These are phyloP conservation scores for Sebastes itinus DNA, from an alignment of 2,797 vertebrate species.

Conservation along the genomic window DNA sequence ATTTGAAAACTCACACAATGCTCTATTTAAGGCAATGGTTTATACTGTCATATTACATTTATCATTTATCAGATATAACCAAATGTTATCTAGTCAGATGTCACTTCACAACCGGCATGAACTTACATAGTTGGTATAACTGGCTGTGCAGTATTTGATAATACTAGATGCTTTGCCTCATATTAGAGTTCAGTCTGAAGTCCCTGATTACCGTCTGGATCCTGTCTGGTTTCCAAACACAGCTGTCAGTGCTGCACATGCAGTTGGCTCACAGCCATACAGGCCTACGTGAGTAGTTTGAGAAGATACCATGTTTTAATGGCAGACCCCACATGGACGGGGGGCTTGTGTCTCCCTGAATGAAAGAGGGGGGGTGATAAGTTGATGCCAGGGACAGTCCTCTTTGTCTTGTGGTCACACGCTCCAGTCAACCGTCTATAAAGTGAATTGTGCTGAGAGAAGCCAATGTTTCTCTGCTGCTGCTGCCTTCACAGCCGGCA, in stretches of 20 bases:
- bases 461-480: slow-evolving; percentile 12
- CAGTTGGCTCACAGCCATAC: slow-evolving; percentile 42
- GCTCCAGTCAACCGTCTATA: slow-evolving; percentile 77
- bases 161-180: not conserved
- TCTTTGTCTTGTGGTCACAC: slow-evolving; percentile 76
- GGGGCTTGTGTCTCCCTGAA: slow-evolving; percentile 58
- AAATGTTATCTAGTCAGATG: not conserved
- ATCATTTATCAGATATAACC: not conserved
- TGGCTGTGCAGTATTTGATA: not conserved
- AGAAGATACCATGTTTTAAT: slow-evolving; percentile 68
- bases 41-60: not conserved
- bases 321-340: slow-evolving; percentile 53
- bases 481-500: slow-evolving; percentile 12
- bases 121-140: not conserved
- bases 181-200: slow-evolving; percentile 21
- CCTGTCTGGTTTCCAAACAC: slow-evolving; percentile 61
- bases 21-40: not conserved
- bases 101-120: not conserved
- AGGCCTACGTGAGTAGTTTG: slow-evolving; percentile 68
- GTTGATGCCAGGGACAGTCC: slow-evolving; percentile 65
- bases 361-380: slow-evolving; percentile 66
- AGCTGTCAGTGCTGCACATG: slow-evolving; percentile 49
- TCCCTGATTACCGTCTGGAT: slow-evolving; percentile 43
- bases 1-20: not conserved
- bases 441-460: slow-evolving; percentile 62